Evolutionary conservation across 2,888 invertebrate species (phyloP), one percentile per base, ranked within the genome.

Genomic region (Pollenia amentaria): DNA sequence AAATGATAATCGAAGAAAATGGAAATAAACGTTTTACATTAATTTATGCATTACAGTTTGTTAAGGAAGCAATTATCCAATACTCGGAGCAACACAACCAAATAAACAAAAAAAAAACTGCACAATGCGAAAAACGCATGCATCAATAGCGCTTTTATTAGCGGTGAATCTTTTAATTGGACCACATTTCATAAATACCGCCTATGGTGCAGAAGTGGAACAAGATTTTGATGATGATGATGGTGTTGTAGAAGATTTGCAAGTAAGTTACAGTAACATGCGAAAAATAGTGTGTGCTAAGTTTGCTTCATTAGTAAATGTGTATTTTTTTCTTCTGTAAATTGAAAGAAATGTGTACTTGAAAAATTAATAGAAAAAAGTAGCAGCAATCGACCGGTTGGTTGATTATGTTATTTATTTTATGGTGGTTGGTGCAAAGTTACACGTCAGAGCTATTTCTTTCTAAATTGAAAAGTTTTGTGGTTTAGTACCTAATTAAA

Each of bases 171-270:
- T 81, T 0, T 48, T 87, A 85, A 85, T 75, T 82, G 78, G 81
- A 18, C 29, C 72, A 18, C 78, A 70, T 44, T 83, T 78, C 18
- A 86, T 83, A 79, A 84, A 77, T 67, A 80, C 79, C 46, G 86
- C 80, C 72, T 80, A 72, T 80, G 88, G 82, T 75, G 83, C 77
- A 55, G 85, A 82, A 67, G 83, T 85, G 73, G 89, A 84, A 77
- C 83, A 87, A 38, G 89, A 88, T 57, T 90, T 90, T 29, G 89
- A 89, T 53, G 92, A 92, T 75, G 92, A 89, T 51, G 92, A 92
- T 75, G 92, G 90, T n/a, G 57, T 89, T 46, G 92, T 92, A 38
- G 91, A 92, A 87, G 91, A 92, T 88, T 89, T 91, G 29, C 90
- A 90, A 90, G 91, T 92, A 84, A 92, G 89, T 85, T 51, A 4